phyloP scores from a whole-genome alignment of 2,888 invertebrate genomes.

The Zelleria hepariella region DNA sequence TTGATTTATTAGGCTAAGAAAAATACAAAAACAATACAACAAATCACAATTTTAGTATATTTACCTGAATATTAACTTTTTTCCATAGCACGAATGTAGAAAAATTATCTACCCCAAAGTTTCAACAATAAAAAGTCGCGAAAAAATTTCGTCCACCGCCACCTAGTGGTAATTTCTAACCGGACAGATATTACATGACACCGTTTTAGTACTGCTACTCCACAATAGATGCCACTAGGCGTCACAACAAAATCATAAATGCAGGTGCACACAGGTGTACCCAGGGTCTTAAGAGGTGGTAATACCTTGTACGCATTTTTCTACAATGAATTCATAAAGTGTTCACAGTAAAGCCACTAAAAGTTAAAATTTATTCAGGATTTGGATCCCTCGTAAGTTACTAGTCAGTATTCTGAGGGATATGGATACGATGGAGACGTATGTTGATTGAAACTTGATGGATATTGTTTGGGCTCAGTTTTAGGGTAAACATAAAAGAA shows the following conservation, averaged over 20 bases:
- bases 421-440: background rate
- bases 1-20: background rate
- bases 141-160: background rate
- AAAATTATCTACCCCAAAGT: background rate
- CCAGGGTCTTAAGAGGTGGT: conserved; percentile 1
- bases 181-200: background rate
- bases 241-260: background rate
- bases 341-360: background rate
- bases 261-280: background rate
- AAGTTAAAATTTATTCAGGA: background rate
- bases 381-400: background rate
- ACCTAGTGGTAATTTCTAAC: background rate
- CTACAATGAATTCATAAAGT: background rate
- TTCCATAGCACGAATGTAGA: background rate
- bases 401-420: background rate
- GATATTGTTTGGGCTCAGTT: background rate
- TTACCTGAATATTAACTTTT: background rate
- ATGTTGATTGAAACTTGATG: background rate
- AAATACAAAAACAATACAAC: background rate
- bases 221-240: background rate
- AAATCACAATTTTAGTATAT: background rate
- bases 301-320: too few species aligned
- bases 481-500: background rate
- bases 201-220: background rate
- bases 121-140: background rate